Evolutionary conservation across 2,797 vertebrate species (phyloP).

Genomic region (Anomalospiza imberbis): DNA sequence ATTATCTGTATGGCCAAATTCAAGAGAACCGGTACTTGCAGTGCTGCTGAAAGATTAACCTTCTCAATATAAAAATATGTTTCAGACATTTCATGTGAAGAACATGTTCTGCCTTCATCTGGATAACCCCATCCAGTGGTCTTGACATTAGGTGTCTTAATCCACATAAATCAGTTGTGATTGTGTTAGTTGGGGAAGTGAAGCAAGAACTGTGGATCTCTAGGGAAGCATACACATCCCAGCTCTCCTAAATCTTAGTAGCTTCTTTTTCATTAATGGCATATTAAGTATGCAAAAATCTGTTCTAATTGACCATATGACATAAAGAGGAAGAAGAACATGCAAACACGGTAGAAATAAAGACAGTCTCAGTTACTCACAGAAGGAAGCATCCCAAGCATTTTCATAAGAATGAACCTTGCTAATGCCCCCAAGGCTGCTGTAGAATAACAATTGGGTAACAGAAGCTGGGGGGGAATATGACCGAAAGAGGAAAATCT

Average conservation of each 20-base stretch:
- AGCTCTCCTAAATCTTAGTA: background rate
- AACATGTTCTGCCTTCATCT: background rate
- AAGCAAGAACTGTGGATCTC: background rate
- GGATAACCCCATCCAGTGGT: background rate
- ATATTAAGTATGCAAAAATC: slow-evolving; percentile 60
- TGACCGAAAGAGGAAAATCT: slow-evolving; percentile 66
- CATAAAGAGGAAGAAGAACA: slow-evolving; percentile 75
- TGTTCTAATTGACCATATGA: slow-evolving; percentile 80
- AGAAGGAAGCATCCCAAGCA: slow-evolving; percentile 78
- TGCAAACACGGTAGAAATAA: slow-evolving; percentile 70
- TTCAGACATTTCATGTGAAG: background rate
- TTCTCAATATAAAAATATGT: background rate
- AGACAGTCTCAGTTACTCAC: slow-evolving; percentile 70
- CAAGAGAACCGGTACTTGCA: background rate
- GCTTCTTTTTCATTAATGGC: background rate
- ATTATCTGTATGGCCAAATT: background rate
- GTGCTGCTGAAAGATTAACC: background rate
- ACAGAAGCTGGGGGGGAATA: background rate
- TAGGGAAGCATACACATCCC: background rate
- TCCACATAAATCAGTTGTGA: background rate
- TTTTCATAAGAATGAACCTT: slow-evolving; percentile 85
- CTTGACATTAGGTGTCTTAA: background rate
- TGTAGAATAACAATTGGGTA: slow-evolving; percentile 78
- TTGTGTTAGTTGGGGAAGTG: background rate
- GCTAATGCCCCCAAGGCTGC: slow-evolving; percentile 73